Evolutionary conservation across 1,140 invertebrate genomes (phyloP).

Genomic region (Drosophila cardini): DNA sequence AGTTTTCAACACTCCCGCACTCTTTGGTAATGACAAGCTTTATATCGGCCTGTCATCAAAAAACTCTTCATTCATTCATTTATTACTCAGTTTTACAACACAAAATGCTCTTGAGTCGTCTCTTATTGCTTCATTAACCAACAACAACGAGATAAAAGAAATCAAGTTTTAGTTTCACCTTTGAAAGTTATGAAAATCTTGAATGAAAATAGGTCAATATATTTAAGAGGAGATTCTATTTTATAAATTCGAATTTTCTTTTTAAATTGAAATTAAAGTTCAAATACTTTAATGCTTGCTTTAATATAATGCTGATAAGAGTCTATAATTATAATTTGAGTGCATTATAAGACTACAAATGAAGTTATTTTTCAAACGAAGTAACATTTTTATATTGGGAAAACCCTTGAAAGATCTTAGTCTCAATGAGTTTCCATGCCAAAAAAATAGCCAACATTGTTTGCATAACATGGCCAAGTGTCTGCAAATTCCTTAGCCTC

Average conservation of each 20-base stretch:
- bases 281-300: too few species aligned
- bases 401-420: constrained; percentile 7
- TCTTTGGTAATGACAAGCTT: constrained; percentile 24
- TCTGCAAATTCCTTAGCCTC: constrained; percentile 15
- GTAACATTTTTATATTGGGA: constrained; percentile 7
- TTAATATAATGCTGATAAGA: constrained; percentile 1
- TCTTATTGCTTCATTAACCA: not conserved
- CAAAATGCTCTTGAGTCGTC: not conserved
- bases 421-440: not conserved
- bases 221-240: too few species aligned
- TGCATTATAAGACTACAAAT: not conserved
- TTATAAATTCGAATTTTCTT: too few species aligned
- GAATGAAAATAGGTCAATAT: too few species aligned
- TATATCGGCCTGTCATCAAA: constrained; percentile 21
- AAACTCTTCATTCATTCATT: constrained; percentile 16
- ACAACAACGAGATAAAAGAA: constrained; percentile 4
- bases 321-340: not conserved
- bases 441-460: constrained; percentile 26
- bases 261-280: too few species aligned
- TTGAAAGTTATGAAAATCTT: too few species aligned
- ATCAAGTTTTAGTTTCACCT: too few species aligned
- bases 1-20: constrained; percentile 33
- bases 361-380: constrained; percentile 7
- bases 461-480: constrained; percentile 45
- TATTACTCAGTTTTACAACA: not conserved